Conservation (phyloP, 2,888 invertebrate genomes). For the Hyalella azteca region DNA sequence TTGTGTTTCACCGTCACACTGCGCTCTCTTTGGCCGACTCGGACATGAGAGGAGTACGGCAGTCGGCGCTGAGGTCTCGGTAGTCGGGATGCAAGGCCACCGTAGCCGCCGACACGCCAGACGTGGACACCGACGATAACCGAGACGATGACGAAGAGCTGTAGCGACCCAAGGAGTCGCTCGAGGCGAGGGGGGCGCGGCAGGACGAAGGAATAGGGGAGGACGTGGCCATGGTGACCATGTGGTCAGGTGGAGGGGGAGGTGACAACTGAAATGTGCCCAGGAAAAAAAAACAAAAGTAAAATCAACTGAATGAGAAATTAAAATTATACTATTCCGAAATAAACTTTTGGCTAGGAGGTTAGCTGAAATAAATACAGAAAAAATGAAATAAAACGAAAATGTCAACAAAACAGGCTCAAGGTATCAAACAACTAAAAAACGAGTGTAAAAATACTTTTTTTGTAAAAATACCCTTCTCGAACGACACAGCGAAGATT, state of each 20-base stretch:
- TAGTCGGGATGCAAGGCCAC: conserved; percentile 51
- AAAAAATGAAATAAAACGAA: too few relatives aligned
- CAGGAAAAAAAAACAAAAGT: background rate
- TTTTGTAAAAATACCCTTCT: too few relatives aligned
- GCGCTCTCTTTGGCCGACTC: conserved; percentile 8
- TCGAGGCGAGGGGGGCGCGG: conserved; percentile 43
- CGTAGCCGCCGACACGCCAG: conserved; percentile 32
- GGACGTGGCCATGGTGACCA: background rate
- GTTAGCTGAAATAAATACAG: too few relatives aligned
- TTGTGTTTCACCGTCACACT: background rate
- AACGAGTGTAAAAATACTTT: too few relatives aligned
- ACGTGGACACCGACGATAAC: conserved; percentile 38
- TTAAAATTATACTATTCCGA: background rate
- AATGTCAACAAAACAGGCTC: too few relatives aligned
- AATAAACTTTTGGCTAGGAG: background rate
- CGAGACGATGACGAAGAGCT: conserved; percentile 45
- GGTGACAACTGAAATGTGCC: background rate
- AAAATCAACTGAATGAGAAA: too few relatives aligned
- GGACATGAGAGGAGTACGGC: conserved; percentile 8
- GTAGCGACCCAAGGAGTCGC: conserved; percentile 49
- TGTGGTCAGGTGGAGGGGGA: conserved; percentile 6
- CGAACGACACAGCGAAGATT: too few relatives aligned
- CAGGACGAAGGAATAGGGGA: background rate
- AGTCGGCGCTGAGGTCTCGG: conserved; percentile 11
- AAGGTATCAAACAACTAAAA: too few relatives aligned